phyloP scores from a whole-genome alignment of 2,797 vertebrate species.

The Pampus argenteus region DNA sequence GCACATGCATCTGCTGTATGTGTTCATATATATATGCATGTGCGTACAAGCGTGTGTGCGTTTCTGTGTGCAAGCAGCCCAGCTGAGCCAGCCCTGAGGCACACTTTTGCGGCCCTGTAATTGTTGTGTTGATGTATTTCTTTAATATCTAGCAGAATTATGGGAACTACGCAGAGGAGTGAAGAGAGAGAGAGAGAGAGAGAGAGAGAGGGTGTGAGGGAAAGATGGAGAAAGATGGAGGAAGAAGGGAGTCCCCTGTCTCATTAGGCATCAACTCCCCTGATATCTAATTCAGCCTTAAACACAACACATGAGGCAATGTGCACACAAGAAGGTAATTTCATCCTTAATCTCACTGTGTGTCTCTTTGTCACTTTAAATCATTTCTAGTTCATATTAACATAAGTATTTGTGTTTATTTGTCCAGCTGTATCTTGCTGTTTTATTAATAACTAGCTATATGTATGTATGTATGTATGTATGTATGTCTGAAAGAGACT shows the following conservation, averaged over 20 bases:
- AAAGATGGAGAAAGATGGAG: not conserved
- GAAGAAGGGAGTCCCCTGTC: conserved; percentile 15
- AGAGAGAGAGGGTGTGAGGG: not conserved
- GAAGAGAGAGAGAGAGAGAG: conserved; percentile 1
- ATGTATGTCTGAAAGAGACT: not conserved
- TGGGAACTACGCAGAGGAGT: conserved; percentile 33
- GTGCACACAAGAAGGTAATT: not conserved
- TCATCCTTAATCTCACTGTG: conserved; percentile 1
- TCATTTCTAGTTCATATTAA: not conserved
- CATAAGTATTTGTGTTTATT: not conserved
- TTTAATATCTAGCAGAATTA: conserved; percentile 79
- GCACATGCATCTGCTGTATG: conserved; percentile 2
- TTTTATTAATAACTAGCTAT: not conserved
- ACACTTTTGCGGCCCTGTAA: conserved; percentile 65
- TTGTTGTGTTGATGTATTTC: conserved; percentile 82
- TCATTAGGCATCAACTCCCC: conserved; percentile 32
- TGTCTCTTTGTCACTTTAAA: not conserved
- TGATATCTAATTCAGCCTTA: conserved; percentile 35
- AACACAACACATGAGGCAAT: conserved; percentile 24
- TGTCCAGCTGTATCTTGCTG: not conserved
- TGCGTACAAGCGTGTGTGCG: conserved; percentile 10
- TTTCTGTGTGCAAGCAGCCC: conserved; percentile 36
- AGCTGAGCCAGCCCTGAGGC: conserved; percentile 76
- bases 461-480: not conserved
- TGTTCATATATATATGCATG: conserved; percentile 37